phyloP scores from a whole-genome alignment of 1,140 invertebrate species.

The Probaryconus sp. region DNA sequence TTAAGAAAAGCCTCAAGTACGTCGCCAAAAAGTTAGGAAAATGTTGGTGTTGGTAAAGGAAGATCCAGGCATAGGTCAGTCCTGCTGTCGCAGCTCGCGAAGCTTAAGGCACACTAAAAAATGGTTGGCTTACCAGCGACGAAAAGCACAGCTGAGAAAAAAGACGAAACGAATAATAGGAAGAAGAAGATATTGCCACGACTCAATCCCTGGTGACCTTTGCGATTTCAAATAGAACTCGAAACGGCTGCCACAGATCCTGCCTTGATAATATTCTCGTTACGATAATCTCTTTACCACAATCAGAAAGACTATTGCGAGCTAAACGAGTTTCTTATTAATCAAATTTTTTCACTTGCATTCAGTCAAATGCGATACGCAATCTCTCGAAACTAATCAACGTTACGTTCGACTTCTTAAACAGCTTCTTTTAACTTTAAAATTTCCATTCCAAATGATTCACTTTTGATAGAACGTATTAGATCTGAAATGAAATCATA shows the following conservation, averaged over 20 bases:
- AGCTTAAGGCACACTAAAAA: conserved; percentile 50
- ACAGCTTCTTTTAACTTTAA: no score
- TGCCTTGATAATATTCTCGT: conserved; percentile 55
- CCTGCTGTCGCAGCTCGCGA: conserved; percentile 18
- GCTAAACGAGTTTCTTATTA: conserved; percentile 41
- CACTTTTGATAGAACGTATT: no score
- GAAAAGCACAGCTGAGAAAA: conserved; percentile 30
- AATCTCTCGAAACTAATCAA: background rate
- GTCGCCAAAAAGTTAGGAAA: conserved; percentile 55
- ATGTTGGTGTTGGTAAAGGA: conserved; percentile 41
- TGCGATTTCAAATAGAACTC: conserved; percentile 38
- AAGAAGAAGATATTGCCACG: conserved; percentile 50
- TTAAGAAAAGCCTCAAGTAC: conserved; percentile 53
- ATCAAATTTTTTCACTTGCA: conserved; percentile 27
- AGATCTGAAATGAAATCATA: no score
- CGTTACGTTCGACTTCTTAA: no score
- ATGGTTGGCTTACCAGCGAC: conserved; percentile 50
- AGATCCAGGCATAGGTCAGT: conserved; percentile 49
- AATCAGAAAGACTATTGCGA: conserved; percentile 41
- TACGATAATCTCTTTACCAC: conserved; percentile 48
- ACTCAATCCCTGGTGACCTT: conserved; percentile 49
- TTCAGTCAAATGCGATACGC: background rate
- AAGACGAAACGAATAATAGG: conserved; percentile 31
- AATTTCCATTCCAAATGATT: no score
- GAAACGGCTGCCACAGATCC: conserved; percentile 31